Base-by-base conservation (phyloP, 92 coral and sea anemone species). In the Zoanthus sansibaricus region DNA sequence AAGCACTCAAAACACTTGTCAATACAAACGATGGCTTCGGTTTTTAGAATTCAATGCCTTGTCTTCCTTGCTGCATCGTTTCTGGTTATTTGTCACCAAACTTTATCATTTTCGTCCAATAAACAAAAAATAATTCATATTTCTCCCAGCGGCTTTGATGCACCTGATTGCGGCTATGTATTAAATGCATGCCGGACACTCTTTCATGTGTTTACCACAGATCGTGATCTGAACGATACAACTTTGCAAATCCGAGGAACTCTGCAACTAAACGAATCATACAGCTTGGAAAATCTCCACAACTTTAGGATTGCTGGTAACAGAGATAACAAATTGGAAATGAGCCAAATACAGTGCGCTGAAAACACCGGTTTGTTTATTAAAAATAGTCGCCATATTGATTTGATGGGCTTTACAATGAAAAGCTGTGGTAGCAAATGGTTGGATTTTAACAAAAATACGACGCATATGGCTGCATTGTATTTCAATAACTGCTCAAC, bases 261-360 rank as follows among this genome's bases (percentile, higher is more conserved):
- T 72, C 87, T 91, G 82, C 8, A 76, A 20, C 84, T 94, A 52
- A 55, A 17, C 32, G 61, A 86, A 44, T 84, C 91, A 48, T 59
- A 67, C 83, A 69, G 46, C 12, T 89, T 94, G 33, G 52, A 46
- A 31, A 42, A 89, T 52, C 62, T 91, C 31, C 69, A 54, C 20
- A 70, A 87, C 78, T 94, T 94, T 71, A 90, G 80, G 3, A 52
- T 94, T 32, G 70, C 77, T 18, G 96, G 96, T 48, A 20, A 66
- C n/a, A 71, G 75, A 11, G 6, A 82, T 18, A 30, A 42, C 13
- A 71, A 71, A 74, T 5, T 49, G 55, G 87, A 56, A 62, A 86
- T 86, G 56, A 89, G 89, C n/a, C 55, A 88, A 87, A 77, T 91
- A 56, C 74, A 20, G 2, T 91, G 93, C 82, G 45, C 37, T 15